Evolutionary conservation across 2,888 invertebrate genomes (phyloP).

Genomic region (Phytoseiulus persimilis): DNA sequence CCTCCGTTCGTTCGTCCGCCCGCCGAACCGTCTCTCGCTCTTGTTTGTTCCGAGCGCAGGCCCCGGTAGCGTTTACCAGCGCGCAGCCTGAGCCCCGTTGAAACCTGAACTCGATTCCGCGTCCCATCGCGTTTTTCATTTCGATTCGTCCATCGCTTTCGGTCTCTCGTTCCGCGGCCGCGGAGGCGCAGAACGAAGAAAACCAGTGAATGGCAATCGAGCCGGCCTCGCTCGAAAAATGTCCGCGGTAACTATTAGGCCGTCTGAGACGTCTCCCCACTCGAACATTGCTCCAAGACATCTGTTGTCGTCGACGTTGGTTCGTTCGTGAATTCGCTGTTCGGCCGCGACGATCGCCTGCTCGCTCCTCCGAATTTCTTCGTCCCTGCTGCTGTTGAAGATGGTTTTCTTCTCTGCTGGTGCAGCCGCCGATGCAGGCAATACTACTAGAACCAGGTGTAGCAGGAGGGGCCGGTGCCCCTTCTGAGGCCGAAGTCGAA

Average conservation of each 20-base stretch:
- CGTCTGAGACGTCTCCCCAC: neutral
- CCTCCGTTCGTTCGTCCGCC: no score
- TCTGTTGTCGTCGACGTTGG: neutral
- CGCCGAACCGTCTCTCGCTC: no score
- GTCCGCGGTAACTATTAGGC: neutral
- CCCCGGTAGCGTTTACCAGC: no score
- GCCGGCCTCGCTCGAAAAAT: neutral
- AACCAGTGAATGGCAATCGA: neutral
- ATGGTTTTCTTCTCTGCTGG: neutral
- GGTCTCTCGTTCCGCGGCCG: neutral
- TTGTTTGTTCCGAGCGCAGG: no score
- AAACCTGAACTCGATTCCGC: no score
- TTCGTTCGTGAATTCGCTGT: neutral
- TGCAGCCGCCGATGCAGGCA: neutral
- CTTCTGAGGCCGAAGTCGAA: neutral
- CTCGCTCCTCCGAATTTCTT: neutral
- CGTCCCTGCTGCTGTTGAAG: neutral
- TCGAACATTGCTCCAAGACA: neutral
- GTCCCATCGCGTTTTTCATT: no score
- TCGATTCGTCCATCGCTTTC: neutral
- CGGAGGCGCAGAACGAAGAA: neutral
- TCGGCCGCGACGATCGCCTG: neutral
- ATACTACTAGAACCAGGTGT: neutral
- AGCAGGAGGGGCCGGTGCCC: constrained; percentile 5
- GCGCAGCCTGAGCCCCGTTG: no score